phyloP scores from a whole-genome alignment of 2,888 invertebrate genomes.

The Terebella lapidaria region DNA sequence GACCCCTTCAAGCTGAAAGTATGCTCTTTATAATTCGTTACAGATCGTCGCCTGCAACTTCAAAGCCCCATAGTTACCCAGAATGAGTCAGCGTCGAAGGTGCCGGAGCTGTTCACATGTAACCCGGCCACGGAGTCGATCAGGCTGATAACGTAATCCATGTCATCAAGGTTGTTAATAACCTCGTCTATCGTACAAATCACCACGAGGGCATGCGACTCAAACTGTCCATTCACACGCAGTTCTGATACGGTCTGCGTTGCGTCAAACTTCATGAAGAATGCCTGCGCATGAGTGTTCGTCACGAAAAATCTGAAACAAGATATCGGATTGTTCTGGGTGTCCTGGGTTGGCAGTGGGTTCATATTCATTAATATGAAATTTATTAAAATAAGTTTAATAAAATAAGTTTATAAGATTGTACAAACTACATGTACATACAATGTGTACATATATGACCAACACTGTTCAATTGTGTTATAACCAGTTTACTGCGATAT shows the following conservation, averaged over 20 bases:
- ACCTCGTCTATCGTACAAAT: constrained; percentile 86
- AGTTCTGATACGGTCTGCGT: constrained; percentile 76
- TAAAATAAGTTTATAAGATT: no score
- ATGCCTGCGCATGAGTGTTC: no score
- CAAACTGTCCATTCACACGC: constrained; percentile 74
- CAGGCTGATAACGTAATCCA: constrained; percentile 77
- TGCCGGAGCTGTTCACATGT: constrained; percentile 73
- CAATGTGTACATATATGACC: no score
- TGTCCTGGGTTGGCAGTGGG: no score
- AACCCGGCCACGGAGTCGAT: constrained; percentile 78
- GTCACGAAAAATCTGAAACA: no score
- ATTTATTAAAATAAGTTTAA: no score
- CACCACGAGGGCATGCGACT: constrained; percentile 81
- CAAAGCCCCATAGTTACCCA: constrained; percentile 62
- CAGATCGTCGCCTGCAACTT: not conserved
- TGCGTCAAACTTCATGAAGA: constrained; percentile 63
- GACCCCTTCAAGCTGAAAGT: no score
- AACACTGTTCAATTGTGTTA: no score
- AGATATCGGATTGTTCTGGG: no score
- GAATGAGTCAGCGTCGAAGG: constrained; percentile 81
- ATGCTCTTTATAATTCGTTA: not conserved
- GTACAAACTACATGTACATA: no score
- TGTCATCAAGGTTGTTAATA: constrained; percentile 77
- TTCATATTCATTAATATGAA: no score
- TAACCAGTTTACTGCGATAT: no score